phyloP scores from a whole-genome alignment of 2,113 vertebrate genomes.

The Oryzias woworae region DNA sequence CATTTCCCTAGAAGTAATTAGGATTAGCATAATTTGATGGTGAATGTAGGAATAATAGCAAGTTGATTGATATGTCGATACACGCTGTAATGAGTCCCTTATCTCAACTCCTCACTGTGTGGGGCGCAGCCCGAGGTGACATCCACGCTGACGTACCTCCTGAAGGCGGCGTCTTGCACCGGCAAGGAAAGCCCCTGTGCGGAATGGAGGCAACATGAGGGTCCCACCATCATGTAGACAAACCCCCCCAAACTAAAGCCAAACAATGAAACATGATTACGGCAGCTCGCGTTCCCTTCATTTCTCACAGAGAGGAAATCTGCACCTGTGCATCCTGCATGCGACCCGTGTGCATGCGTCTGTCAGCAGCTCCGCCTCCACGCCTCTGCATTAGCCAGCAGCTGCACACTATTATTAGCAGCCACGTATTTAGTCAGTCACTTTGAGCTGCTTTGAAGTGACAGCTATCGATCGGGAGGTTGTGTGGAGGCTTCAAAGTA shows the following conservation, averaged over 20 bases:
- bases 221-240: conserved; percentile 33
- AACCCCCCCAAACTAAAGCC: conserved; percentile 55
- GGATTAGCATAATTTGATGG: conserved; percentile 76
- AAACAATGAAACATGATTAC: conserved; percentile 64
- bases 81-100: conserved; percentile 65
- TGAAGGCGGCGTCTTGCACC: conserved; percentile 10
- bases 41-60: conserved; percentile 67
- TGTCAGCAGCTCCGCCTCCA: conserved; percentile 10
- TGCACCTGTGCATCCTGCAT: conserved; percentile 15
- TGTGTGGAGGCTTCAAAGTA: conserved; percentile 60
- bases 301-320: conserved; percentile 34
- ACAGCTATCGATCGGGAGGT: conserved; percentile 65
- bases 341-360: conserved; percentile 3
- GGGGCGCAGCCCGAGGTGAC: conserved; percentile 41
- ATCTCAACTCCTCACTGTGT: conserved; percentile 59
- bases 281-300: conserved; percentile 62
- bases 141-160: conserved; percentile 37
- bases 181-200: conserved; percentile 5
- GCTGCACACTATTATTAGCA: conserved; percentile 41
- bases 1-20: conserved; percentile 73
- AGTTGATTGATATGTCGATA: conserved; percentile 74
- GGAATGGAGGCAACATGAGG: conserved; percentile 16
- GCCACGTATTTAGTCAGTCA: conserved; percentile 43
- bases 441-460: conserved; percentile 67
- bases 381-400: conserved; percentile 28